phyloP scores from a whole-genome alignment of 2,888 invertebrate species.

The Thecocarcelia acutangulata region DNA sequence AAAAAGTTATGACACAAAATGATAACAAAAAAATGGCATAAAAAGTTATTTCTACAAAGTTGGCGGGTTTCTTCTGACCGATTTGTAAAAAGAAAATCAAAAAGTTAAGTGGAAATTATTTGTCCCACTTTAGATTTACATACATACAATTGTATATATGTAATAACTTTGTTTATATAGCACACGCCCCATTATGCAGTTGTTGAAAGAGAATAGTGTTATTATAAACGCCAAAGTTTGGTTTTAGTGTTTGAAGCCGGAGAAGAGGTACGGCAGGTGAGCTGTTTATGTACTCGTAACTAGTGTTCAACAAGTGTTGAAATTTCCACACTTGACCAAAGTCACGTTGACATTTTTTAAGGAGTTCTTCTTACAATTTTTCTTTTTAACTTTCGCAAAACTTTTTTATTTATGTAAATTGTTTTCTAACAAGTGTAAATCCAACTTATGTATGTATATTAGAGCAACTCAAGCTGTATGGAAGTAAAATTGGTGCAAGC shows the following conservation, averaged over 20 bases:
- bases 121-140: no score
- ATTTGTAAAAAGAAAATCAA: no score
- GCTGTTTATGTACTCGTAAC: conserved; percentile 5
- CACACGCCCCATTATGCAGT: neutral
- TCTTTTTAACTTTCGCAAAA: neutral
- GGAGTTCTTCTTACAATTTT: conserved; percentile 2
- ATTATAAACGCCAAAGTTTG: conserved; percentile 21
- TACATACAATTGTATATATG: no score
- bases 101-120: no score
- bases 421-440: conserved; percentile 16
- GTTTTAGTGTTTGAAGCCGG: neutral
- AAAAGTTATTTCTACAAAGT: no score
- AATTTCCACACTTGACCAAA: conserved; percentile 68
- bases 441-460: neutral
- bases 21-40: no score
- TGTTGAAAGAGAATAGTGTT: neutral
- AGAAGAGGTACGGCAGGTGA: conserved; percentile 5
- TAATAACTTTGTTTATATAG: neutral
- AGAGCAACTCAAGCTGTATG: no score
- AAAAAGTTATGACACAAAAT: no score
- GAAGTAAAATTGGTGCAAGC: no score
- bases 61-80: no score
- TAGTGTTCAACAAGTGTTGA: conserved; percentile 60
- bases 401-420: conserved; percentile 40
- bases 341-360: conserved; percentile 30